phyloP scores from a whole-genome alignment of 2,888 invertebrate species.

The Ennomos quercinarius region DNA sequence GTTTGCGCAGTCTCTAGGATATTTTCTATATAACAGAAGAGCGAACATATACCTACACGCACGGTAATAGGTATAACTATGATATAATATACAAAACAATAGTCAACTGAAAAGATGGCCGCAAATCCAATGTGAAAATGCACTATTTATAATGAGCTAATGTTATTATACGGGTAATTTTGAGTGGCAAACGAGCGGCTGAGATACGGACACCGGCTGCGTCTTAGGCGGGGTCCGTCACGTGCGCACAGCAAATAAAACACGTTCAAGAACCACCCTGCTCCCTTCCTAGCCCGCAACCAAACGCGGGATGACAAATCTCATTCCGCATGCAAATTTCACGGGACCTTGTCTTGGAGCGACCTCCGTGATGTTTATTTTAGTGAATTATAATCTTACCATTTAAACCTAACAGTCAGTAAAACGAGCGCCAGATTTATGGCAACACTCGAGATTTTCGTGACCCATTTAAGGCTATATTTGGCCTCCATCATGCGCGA shows the following conservation, averaged over 20 bases:
- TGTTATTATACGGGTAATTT: constrained; percentile 59
- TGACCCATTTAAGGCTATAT: constrained; percentile 55
- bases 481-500: constrained; percentile 48
- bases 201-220: constrained; percentile 60
- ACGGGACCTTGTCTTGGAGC: constrained; percentile 52
- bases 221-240: constrained; percentile 57
- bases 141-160: constrained; percentile 58
- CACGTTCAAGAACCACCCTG: constrained; percentile 59
- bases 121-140: too few relatives aligned
- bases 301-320: constrained; percentile 68
- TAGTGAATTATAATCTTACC: constrained; percentile 53
- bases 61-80: too few relatives aligned
- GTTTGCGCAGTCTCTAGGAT: too few relatives aligned
- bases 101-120: too few relatives aligned
- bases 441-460: constrained; percentile 49
- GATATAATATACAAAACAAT: too few relatives aligned
- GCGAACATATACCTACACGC: too few relatives aligned
- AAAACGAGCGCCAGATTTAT: constrained; percentile 44
- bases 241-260: constrained; percentile 74
- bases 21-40: too few relatives aligned
- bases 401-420: constrained; percentile 47
- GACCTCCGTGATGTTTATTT: constrained; percentile 55
- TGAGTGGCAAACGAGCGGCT: constrained; percentile 74
- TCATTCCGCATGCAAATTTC: constrained; percentile 73
- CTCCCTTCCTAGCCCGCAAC: constrained; percentile 46